Base-by-base conservation (phyloP, 2,888 invertebrate species). In the Parapristionchus giblindavisi region DNA sequence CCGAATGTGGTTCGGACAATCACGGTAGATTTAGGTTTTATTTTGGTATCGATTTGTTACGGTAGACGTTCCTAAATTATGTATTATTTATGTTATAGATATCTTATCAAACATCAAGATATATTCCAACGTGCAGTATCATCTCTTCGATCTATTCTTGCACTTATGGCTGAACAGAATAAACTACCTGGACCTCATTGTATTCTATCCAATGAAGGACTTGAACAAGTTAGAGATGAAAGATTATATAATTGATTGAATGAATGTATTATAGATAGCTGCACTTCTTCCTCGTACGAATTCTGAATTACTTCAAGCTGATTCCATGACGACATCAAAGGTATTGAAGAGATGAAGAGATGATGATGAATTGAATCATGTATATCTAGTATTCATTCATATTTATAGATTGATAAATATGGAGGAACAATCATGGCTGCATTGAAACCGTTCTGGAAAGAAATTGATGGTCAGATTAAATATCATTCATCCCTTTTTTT, bases 241-340 rank as follows among this genome's bases (percentile, higher is more conserved):
- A 17, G 11, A 14, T 48, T 48, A 48, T 48, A 8, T 48, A 48
- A 8, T 14, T 17, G 8, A 48, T 48, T 48, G 48, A 48, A 48
- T 48, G 48, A 27, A 32, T 17, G 40, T 36, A 48, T n/a, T 21
- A 43, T 72, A 83, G 80, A 80, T 87, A 17, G 86, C 87, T 21
- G 84, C 85, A 0, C 72, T 84, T 27, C 72, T 87, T 70, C 87
- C 87, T n/a, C 79, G 87, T 29, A 87, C 87, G 6, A 82, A 85
- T 54, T 85, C 86, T 17, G 87, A 87, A 29, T 77, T 87, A 11
- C 80, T 87, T n/a, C 77, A 83, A 72, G 79, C 81, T 24, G 85
- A 85, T 70, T 80, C 84, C 1, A 85, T 86, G 85, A 86, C 82
- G 1, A 75, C 77, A n/a, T 75, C 75, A 3, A 84, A 83, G 75